These are phyloP conservation scores for Otus sunia DNA, from an alignment of 2,113 vertebrate genomes.

Conservation along the genomic window DNA sequence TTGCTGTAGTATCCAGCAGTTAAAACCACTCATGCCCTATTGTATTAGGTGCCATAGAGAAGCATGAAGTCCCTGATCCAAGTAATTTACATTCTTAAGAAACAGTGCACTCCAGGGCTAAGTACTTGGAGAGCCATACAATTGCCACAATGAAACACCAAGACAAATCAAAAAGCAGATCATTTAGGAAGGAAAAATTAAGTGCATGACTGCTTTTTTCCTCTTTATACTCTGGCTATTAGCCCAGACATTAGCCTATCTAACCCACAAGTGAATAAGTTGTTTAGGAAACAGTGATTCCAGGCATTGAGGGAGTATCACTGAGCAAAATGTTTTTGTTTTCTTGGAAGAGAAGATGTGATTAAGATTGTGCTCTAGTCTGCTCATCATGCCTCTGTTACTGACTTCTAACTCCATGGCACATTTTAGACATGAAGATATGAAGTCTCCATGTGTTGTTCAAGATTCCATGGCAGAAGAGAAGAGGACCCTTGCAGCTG, in stretches of 20 bases:
- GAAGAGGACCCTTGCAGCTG: neutral
- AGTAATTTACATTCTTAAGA: neutral
- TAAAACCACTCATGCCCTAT: neutral
- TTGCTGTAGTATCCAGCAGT: neutral
- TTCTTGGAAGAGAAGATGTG: neutral
- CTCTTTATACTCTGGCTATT: neutral
- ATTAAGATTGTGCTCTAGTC: neutral
- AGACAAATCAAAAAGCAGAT: slow-evolving; percentile 13
- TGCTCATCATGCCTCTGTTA: neutral
- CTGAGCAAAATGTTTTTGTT: neutral
- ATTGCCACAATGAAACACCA: neutral
- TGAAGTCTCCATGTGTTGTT: neutral
- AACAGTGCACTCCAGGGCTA: neutral
- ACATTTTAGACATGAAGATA: neutral
- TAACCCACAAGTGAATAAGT: neutral
- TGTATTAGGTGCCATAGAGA: neutral
- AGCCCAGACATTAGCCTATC: neutral
- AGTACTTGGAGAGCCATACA: neutral
- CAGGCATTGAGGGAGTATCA: neutral
- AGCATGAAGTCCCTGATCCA: neutral
- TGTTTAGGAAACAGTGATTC: neutral
- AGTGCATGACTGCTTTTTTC: neutral
- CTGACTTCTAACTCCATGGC: neutral
- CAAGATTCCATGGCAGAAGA: neutral
- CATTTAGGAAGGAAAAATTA: neutral